These are phyloP conservation scores for Acanthopagrus latus DNA, from an alignment of 2,797 vertebrate genomes.

Conservation along the genomic window DNA sequence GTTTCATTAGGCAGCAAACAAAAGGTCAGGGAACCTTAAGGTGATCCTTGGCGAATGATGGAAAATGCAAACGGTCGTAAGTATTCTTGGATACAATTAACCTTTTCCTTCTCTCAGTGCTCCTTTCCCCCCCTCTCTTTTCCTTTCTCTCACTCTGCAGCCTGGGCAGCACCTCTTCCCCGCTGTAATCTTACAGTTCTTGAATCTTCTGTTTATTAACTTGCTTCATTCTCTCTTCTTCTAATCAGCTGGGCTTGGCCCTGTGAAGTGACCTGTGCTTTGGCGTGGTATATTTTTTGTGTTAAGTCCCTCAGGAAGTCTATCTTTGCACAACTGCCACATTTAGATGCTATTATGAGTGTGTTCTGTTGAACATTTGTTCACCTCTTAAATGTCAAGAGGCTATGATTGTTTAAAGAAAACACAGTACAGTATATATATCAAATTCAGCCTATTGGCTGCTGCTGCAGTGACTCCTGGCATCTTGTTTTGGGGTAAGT, in stretches of 20 bases:
- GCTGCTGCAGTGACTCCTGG: neutral
- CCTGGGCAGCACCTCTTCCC: constrained; percentile 20
- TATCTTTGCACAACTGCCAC: neutral
- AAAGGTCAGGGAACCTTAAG: constrained; percentile 82
- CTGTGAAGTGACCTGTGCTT: constrained; percentile 37
- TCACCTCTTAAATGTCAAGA: constrained; percentile 33
- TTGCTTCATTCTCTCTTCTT: neutral
- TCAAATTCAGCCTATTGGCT: neutral
- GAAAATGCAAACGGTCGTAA: constrained; percentile 80
- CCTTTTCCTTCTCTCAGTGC: constrained; percentile 73
- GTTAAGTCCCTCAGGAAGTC: constrained; percentile 18
- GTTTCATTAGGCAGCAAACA: constrained; percentile 81
- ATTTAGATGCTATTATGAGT: neutral
- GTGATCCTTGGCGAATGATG: constrained; percentile 69
- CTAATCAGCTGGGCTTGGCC: neutral
- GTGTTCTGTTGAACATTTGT: neutral
- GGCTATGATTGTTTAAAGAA: neutral
- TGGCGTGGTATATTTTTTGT: constrained; percentile 19
- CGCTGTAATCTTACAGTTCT: constrained; percentile 35
- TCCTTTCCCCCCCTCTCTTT: constrained; percentile 11
- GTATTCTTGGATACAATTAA: constrained; percentile 87
- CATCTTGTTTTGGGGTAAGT: neutral
- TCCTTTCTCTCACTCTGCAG: constrained; percentile 43
- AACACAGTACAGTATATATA: neutral
- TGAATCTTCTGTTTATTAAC: neutral